Percentiles rank a stretch among this genome's conserved stretches.
Evolutionary conservation across 1,140 invertebrate genomes (phyloP).

Genomic region (Drosophila varians): DNA sequence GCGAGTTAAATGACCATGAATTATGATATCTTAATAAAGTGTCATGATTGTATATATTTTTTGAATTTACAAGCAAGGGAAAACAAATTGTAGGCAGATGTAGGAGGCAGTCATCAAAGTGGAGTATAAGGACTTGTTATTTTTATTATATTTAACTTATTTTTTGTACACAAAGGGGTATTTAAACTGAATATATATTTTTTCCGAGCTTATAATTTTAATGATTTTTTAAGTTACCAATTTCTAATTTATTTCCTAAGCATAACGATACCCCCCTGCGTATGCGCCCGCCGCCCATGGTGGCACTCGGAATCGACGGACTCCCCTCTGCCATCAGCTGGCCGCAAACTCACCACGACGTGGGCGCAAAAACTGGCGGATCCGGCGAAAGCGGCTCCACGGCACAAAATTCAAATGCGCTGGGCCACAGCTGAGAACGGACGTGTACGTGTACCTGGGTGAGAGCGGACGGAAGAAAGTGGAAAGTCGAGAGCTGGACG

Average conservation of each 20-base stretch:
- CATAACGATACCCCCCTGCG: slow-evolving; percentile 1
- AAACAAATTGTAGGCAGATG: no score
- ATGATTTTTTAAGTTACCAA: no score
- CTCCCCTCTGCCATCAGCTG: slow-evolving; percentile 19
- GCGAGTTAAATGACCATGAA: slow-evolving; percentile 61
- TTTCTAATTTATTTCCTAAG: no score
- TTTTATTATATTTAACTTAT: no score
- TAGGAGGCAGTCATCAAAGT: no score
- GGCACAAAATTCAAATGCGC: slow-evolving; percentile 3
- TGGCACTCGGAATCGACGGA: not conserved
- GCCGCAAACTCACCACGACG: slow-evolving; percentile 15
- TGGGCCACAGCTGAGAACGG: slow-evolving; percentile 70
- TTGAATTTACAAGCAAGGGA: no score
- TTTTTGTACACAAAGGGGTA: no score
- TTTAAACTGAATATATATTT: no score
- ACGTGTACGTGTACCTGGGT: slow-evolving; percentile 42
- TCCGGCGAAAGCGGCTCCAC: slow-evolving; percentile 8
- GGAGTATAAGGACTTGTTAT: no score
- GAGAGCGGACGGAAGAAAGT: not conserved
- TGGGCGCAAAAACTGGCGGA: not conserved
- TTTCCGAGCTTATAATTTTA: no score
- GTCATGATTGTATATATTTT: not conserved
- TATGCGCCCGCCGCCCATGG: slow-evolving; percentile 4
- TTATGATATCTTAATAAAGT: slow-evolving; percentile 44
- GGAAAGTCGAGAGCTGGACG: not conserved